Evolutionary conservation across 64 coral and sea anemone genomes (phyloP), one percentile per base, ranked within the genome.

Genomic region (Montipora cactus): DNA sequence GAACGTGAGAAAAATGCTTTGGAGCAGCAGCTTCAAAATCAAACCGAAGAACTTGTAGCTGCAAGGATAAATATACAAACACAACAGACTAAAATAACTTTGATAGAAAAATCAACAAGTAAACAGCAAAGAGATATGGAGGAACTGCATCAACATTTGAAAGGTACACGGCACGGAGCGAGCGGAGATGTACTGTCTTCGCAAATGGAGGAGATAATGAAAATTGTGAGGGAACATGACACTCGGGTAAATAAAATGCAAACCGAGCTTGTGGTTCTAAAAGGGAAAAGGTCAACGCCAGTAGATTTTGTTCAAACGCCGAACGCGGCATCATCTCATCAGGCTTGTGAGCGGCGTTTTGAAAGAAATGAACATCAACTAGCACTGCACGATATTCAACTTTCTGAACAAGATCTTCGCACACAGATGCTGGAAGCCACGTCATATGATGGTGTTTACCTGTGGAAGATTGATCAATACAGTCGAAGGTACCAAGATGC

Each of bases 381-480:
- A 64, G 83, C 94, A 10, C 61, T 95, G 18, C 89, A 80, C 61
- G 94, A 95, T 44, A 90, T 95, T 73, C 94, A 95, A 25, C 79
- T 95, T 7, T 89, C 94, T 18, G 94, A 95, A 21, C 94, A 95
- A 37, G 81, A 95, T 76, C 53, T 95, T 10, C 90, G 90, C 44
- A 80, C 90, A n/a, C 72, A 70, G 46, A 95, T 95, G 94, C 75
- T 95, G 57, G 94, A 95, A 15, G 81, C 89, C 12, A 95, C 94
- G 8, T 95, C 94, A 8, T 91, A 95, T 18, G 80, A 91, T 79
- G 94, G 94, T 0, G 77, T 37, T n/a, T 95, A 91, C 74, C 62
- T 91, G 3, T 95, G 94, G 94, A 95, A 95, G 53, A 95, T 95
- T 50, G 88, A 95, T 47, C 88, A 91, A 14, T 87, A 79, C 59